Percentiles rank a stretch among this genome's conserved stretches.
Conservation (phyloP, 2,113 vertebrate species). For the Tetrao urogallus region DNA sequence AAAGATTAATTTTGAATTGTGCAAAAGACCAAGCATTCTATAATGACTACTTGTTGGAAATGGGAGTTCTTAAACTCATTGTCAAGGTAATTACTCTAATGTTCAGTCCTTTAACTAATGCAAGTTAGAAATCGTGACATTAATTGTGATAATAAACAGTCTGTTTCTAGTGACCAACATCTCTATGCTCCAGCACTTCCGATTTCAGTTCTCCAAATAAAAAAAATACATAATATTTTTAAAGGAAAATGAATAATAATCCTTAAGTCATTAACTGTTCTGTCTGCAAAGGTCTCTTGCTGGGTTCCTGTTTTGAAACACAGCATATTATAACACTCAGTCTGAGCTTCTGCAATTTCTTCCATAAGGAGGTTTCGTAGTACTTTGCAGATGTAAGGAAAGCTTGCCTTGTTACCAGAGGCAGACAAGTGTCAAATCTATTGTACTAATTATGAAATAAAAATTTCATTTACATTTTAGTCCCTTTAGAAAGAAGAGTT, state of each 20-base stretch:
- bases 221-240: background rate
- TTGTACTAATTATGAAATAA: slow-evolving; percentile 60
- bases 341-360: background rate
- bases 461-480: slow-evolving; percentile 51
- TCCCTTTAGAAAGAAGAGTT: slow-evolving; percentile 23
- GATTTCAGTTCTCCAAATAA: background rate
- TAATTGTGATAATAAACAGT: background rate
- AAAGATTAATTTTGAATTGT: background rate
- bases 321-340: background rate
- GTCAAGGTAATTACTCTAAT: background rate
- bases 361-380: slow-evolving; percentile 11
- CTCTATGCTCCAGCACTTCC: background rate
- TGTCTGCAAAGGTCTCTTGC: background rate
- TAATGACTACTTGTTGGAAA: slow-evolving; percentile 5
- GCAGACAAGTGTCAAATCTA: slow-evolving; percentile 46
- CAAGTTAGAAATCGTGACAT: background rate
- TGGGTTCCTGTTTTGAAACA: background rate
- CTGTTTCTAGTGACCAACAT: background rate
- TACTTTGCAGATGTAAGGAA: background rate
- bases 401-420: background rate
- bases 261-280: background rate
- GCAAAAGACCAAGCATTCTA: background rate
- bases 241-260: background rate
- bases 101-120: background rate
- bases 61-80: background rate